Evolutionary conservation across 2,888 invertebrate species (phyloP).

Genomic region (Cabera pusaria): DNA sequence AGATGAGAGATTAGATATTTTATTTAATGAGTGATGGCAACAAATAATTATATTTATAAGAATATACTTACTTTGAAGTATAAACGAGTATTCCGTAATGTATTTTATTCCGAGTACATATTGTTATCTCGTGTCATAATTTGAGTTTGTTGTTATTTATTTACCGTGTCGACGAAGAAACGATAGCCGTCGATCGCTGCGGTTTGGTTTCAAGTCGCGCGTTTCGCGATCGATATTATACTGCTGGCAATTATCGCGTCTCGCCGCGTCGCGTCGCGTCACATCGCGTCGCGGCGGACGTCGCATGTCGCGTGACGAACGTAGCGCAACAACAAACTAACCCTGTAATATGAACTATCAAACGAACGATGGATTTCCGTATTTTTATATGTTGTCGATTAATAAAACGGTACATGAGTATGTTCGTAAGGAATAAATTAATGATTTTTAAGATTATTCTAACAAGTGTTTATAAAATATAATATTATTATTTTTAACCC

Average conservation of each 20-base stretch:
- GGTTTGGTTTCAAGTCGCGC: conserved; percentile 41
- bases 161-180: conserved; percentile 69
- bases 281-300: conserved; percentile 11
- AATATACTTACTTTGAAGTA: conserved; percentile 65
- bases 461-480: conserved; percentile 84
- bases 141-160: conserved; percentile 78
- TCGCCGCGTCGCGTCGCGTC: conserved; percentile 16
- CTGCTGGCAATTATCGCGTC: conserved; percentile 40
- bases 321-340: conserved; percentile 34
- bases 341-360: conserved; percentile 44
- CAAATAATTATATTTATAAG: conserved; percentile 77
- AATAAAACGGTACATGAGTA: conserved; percentile 71
- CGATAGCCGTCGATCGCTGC: conserved; percentile 51
- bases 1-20: conserved; percentile 79
- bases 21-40: conserved; percentile 80
- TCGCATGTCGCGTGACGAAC: conserved; percentile 25
- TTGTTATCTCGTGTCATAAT: conserved; percentile 77
- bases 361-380: conserved; percentile 66
- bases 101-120: conserved; percentile 72
- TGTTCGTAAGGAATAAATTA: conserved; percentile 81
- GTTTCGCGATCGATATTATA: conserved; percentile 37
- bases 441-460: conserved; percentile 82
- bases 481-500: conserved; percentile 82
- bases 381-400: conserved; percentile 75
- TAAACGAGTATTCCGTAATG: conserved; percentile 74